Conservation (phyloP, 2,797 vertebrate species). For the Emys orbicularis region DNA sequence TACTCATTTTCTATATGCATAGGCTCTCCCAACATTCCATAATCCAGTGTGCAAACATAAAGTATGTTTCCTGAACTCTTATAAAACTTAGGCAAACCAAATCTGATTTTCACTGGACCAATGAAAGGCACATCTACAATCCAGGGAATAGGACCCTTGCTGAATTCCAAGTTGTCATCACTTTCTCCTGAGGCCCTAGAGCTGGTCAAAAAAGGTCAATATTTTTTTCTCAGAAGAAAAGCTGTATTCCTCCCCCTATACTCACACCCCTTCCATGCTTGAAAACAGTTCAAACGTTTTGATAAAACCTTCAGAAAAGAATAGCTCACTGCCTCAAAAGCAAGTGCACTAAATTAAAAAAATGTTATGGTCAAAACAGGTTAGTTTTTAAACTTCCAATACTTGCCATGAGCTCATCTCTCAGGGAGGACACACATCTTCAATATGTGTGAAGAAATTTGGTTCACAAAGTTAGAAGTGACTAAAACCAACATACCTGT, state of each 20-base stretch:
- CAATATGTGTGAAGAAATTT: background rate
- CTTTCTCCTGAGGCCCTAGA: background rate
- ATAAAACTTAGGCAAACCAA: background rate
- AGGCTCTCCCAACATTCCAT: constrained; percentile 12
- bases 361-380: background rate
- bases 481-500: background rate
- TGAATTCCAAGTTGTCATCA: constrained; percentile 1
- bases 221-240: background rate
- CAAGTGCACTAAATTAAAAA: background rate
- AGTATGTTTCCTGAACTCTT: background rate
- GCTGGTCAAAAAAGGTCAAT: constrained; percentile 10
- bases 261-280: background rate
- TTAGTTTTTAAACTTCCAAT: background rate
- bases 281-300: background rate
- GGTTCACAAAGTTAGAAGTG: background rate
- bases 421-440: background rate
- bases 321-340: background rate
- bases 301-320: background rate
- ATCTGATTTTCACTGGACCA: background rate
- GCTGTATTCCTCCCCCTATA: background rate
- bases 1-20: fast-evolving
- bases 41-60: constrained; percentile 6
- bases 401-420: background rate
- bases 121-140: background rate
- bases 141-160: background rate